Conservation (phyloP, 2,113 vertebrate species). For the Cricetomys ansorgei region DNA sequence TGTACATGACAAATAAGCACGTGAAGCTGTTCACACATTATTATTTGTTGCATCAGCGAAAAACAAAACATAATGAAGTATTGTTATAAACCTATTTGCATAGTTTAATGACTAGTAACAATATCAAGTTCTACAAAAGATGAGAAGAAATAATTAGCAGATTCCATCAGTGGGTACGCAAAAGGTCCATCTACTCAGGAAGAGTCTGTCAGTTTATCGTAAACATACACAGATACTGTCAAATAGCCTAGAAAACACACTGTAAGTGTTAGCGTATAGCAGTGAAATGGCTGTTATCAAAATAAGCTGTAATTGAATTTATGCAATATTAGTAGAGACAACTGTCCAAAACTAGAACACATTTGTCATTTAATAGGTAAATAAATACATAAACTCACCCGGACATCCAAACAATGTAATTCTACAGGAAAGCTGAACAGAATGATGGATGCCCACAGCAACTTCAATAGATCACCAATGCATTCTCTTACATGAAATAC, state of each 20-base stretch:
- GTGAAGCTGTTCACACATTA: neutral
- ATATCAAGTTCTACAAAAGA: neutral
- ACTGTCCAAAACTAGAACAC: neutral
- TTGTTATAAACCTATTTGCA: neutral
- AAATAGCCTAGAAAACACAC: neutral
- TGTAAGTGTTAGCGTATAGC: neutral
- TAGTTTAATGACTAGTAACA: neutral
- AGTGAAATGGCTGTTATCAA: neutral
- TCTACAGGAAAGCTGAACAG: neutral
- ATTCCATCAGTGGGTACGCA: neutral
- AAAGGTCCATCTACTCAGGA: neutral
- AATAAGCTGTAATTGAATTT: neutral
- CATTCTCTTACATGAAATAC: conserved; percentile 17
- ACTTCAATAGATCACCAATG: neutral
- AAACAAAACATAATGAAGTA: neutral
- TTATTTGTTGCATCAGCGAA: neutral
- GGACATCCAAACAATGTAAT: neutral
- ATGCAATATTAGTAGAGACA: neutral
- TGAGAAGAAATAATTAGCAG: neutral
- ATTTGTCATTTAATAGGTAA: neutral
- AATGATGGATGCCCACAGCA: neutral
- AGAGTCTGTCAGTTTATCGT: neutral
- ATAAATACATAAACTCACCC: neutral
- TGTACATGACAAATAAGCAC: neutral
- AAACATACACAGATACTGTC: neutral